These are phyloP conservation scores for Trichomycterus rosablanca DNA, from an alignment of 2,113 vertebrate species.

Conservation along the genomic window DNA sequence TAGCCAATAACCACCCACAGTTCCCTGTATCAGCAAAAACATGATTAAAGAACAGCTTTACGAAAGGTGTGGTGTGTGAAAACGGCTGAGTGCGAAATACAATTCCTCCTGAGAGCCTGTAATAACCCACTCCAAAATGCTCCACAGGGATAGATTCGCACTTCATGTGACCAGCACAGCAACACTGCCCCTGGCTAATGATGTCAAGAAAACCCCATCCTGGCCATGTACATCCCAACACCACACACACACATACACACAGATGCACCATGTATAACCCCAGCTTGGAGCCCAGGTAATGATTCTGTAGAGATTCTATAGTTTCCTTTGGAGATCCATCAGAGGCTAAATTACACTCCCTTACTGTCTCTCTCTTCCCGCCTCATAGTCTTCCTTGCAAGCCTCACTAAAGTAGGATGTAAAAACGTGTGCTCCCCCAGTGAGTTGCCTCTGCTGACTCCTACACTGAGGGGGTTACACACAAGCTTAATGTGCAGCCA, in stretches of 20 bases:
- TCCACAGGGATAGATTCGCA: slow-evolving; percentile 21
- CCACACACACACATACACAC: neutral
- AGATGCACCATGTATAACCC: no score
- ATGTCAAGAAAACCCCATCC: slow-evolving; percentile 17
- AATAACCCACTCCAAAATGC: slow-evolving; percentile 14
- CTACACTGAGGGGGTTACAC: slow-evolving; percentile 51
- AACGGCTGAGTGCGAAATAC: slow-evolving; percentile 14
- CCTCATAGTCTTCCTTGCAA: slow-evolving; percentile 8
- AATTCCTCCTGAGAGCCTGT: slow-evolving; percentile 10
- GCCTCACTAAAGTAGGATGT: slow-evolving; percentile 45
- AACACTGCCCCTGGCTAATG: slow-evolving; percentile 32
- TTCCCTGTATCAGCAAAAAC: slow-evolving; percentile 12
- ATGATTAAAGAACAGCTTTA: slow-evolving; percentile 4
- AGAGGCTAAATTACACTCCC: slow-evolving; percentile 21
- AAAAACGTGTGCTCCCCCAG: slow-evolving; percentile 37
- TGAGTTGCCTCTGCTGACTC: slow-evolving; percentile 55
- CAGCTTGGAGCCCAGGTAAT: slow-evolving; percentile 18
- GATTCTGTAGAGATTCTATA: slow-evolving; percentile 5
- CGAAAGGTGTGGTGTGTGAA: slow-evolving; percentile 13
- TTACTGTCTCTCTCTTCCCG: neutral
- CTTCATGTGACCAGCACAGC: slow-evolving; percentile 27
- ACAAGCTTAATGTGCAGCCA: slow-evolving; percentile 57
- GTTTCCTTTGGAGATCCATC: slow-evolving; percentile 7
- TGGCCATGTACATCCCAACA: neutral
- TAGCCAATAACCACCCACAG: no score